Base-by-base conservation (phyloP, 2,888 invertebrate species). In the Drosophila emarginata region DNA sequence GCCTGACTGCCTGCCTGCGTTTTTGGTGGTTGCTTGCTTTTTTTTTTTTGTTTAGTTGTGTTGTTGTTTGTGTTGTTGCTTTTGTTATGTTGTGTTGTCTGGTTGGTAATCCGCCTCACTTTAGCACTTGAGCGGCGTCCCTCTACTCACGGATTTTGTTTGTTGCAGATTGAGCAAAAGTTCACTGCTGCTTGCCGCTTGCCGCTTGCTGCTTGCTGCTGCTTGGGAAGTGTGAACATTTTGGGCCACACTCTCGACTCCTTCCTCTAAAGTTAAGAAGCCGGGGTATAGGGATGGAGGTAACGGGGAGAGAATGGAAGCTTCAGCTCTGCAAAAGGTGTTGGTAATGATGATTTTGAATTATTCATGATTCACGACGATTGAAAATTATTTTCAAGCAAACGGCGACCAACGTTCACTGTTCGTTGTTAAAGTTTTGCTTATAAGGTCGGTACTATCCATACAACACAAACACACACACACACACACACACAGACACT, bases 271-370 rank as follows among this genome's bases (percentile, higher is more conserved):
- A 32, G 32, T 11, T 32, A 32, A 32, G 32, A 9, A 32, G 26
- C 26, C 32, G 32, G 32, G 32, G 32, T 9, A 23, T 32, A 11
- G 1, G 32, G 32, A 2, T 32, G 32, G 11, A 2, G 9, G 9
- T 9, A 32, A 7, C 9, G 9, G 32, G 4, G 32, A 12, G 37
- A 23, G 36, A 32, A 15, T 15, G 53, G 53, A 54, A 53, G 37
- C 58, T 26, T 15, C 21, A 45, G 60, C 45, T 26, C 28, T 50
- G 45, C 80, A 79, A 84, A 82, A 84, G 84, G 84, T 84, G 84
- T 84, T 84, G 84, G 84, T 84, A 84, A 84, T 84, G 84, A 84
- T 84, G 88, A 84, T 88, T 84, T 84, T 84, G 84, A 84, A 84
- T 84, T 84, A 84, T 84, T 88, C 84, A 84, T 84, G 84, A 84